phyloP scores from a whole-genome alignment of 2,888 invertebrate species.

The Leptodirus hochenwartii region DNA sequence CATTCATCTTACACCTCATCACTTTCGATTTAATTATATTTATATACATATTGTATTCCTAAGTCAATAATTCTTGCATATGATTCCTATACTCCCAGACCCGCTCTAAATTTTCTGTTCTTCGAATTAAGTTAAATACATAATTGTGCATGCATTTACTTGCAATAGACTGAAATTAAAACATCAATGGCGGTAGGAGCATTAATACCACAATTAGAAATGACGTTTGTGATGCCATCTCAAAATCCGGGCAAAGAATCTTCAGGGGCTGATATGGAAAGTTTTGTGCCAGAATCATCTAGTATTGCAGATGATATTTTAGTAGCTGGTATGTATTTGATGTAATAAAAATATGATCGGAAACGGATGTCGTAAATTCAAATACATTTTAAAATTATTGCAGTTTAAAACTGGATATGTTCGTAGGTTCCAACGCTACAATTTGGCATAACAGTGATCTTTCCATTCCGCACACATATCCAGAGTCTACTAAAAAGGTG shows the following conservation, averaged over 20 bases:
- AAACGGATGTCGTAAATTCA: too few species aligned
- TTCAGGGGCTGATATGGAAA: constrained; percentile 67
- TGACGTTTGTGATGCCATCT: constrained; percentile 75
- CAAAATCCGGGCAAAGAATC: constrained; percentile 73
- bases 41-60: too few species aligned
- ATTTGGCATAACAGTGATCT: constrained; percentile 20
- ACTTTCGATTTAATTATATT: too few species aligned
- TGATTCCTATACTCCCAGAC: too few species aligned
- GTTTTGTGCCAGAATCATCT: constrained; percentile 64
- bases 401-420: constrained; percentile 1
- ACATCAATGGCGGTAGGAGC: constrained; percentile 52
- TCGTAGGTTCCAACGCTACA: constrained; percentile 19
- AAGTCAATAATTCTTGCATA: too few species aligned
- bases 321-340: constrained; percentile 36
- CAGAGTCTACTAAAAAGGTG: constrained; percentile 7
- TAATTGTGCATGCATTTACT: too few species aligned
- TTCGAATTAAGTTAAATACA: too few species aligned
- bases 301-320: constrained; percentile 61
- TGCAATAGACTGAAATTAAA: constrained; percentile 27
- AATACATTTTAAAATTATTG: neutral
- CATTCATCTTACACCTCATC: too few species aligned
- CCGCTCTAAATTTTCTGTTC: too few species aligned
- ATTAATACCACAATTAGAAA: constrained; percentile 68
- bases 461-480: constrained; percentile 16
- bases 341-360: too few species aligned